Evolutionary conservation across 2,113 vertebrate species (phyloP).

Genomic region (Heteronetta atricapilla): DNA sequence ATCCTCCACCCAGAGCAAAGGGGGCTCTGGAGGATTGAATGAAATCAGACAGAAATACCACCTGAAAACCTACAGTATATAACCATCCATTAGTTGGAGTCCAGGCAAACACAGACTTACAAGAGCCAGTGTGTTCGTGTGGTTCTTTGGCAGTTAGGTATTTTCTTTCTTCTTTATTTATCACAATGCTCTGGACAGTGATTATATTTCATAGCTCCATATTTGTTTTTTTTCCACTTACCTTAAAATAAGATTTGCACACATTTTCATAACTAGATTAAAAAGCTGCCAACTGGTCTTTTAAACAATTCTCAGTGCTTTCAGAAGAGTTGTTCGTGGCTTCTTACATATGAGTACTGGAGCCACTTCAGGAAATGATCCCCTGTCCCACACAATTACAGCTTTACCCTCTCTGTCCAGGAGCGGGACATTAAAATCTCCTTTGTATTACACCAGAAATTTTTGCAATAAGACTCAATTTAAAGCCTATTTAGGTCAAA

Average conservation of each 20-base stretch:
- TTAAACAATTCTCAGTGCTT: not conserved
- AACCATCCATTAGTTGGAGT: not conserved
- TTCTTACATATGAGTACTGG: not conserved
- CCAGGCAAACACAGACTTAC: not conserved
- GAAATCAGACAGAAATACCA: slow-evolving; percentile 3
- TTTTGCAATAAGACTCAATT: not conserved
- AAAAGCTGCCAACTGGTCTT: slow-evolving; percentile 4
- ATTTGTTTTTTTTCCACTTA: not conserved
- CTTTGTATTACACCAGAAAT: not conserved
- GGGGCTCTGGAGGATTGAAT: not conserved
- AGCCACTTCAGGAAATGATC: not conserved
- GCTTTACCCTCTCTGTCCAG: not conserved
- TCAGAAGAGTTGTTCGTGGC: not conserved
- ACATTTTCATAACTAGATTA: slow-evolving; percentile 23
- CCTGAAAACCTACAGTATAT: not conserved
- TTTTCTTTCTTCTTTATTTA: slow-evolving; percentile 13
- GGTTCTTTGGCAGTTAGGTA: not conserved
- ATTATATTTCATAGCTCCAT: not conserved
- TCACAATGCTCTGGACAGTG: not conserved
- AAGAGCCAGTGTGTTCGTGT: not conserved
- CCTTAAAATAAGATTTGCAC: slow-evolving; percentile 28
- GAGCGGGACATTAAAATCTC: not conserved
- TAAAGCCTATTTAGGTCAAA: slow-evolving; percentile 9
- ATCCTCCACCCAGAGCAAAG: not conserved
- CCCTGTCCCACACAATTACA: not conserved